phyloP scores from a whole-genome alignment of 2,888 invertebrate species.

The Lochmaea capreae region DNA sequence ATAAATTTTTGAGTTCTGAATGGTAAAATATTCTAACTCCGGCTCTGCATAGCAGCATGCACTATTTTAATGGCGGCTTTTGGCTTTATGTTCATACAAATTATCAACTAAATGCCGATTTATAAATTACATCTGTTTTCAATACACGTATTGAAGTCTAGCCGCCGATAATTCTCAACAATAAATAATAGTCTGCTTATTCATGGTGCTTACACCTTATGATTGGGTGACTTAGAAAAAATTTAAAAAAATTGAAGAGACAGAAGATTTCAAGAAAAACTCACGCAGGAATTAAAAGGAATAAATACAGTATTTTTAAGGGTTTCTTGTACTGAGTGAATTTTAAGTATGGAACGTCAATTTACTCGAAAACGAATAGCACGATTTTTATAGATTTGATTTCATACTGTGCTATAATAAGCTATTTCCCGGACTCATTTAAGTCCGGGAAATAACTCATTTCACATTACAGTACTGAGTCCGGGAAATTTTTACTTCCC shows the following conservation, averaged over 20 bases:
- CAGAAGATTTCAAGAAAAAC: no score
- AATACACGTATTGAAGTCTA: constrained; percentile 46
- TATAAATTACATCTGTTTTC: constrained; percentile 52
- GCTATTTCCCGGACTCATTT: no score
- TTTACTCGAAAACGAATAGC: no score
- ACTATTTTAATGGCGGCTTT: constrained; percentile 48
- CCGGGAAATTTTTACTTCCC: no score
- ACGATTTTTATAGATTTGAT: no score
- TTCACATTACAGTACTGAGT: no score
- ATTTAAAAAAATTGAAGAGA: neutral
- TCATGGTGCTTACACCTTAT: neutral
- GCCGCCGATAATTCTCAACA: constrained; percentile 43
- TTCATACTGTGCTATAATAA: no score
- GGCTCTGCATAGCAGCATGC: constrained; percentile 38
- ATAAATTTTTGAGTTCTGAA: neutral
- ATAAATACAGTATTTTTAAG: no score
- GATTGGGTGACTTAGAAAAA: neutral
- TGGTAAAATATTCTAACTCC: neutral
- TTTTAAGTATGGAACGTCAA: no score
- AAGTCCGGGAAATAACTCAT: no score
- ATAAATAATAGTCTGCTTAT: constrained; percentile 41
- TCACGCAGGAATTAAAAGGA: no score
- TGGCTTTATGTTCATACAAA: constrained; percentile 50
- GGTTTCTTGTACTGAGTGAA: no score
- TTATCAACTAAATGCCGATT: constrained; percentile 54